phyloP scores from a whole-genome alignment of 23 tunicate species.

The Pegea sp. region DNA sequence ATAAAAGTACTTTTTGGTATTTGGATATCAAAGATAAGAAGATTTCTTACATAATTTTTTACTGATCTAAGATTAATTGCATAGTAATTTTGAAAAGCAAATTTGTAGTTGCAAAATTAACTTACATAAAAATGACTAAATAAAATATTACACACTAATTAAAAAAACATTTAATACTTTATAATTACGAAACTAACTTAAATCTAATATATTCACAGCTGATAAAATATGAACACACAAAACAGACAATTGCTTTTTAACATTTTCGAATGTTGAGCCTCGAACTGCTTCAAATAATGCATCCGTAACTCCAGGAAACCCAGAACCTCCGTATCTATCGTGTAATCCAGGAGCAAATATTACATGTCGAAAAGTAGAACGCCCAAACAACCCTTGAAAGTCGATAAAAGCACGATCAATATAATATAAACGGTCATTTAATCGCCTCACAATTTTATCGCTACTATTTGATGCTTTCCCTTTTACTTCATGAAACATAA shows the following conservation, averaged over 20 bases:
- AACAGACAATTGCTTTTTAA: slow-evolving; percentile 48
- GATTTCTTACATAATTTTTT: too few relatives aligned
- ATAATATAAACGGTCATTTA: slow-evolving; percentile 27
- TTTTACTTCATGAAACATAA: slow-evolving; percentile 2
- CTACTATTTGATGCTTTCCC: slow-evolving; percentile 7
- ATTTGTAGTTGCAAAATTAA: too few relatives aligned
- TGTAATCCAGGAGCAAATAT: slow-evolving; percentile 51
- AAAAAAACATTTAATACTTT: too few relatives aligned
- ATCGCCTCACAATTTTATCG: slow-evolving; percentile 9
- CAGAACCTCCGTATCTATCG: slow-evolving; percentile 45
- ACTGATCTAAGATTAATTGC: too few relatives aligned
- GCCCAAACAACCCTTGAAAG: slow-evolving; percentile 39
- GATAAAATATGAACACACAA: slow-evolving; percentile 41
- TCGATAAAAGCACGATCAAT: slow-evolving; percentile 68
- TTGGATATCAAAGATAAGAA: too few relatives aligned
- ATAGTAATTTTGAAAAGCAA: too few relatives aligned
- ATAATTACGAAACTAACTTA: too few relatives aligned
- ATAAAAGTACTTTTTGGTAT: too few relatives aligned
- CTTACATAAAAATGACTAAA: too few relatives aligned
- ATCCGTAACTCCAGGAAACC: slow-evolving; percentile 62
- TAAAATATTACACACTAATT: too few relatives aligned
- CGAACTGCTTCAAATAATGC: slow-evolving; percentile 14
- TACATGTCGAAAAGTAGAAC: slow-evolving; percentile 29
- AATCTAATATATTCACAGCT: slow-evolving; percentile 21
- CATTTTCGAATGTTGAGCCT: slow-evolving; percentile 41